These are phyloP conservation scores for Mantis religiosa DNA, from an alignment of 2,888 invertebrate species.

Conservation along the genomic window DNA sequence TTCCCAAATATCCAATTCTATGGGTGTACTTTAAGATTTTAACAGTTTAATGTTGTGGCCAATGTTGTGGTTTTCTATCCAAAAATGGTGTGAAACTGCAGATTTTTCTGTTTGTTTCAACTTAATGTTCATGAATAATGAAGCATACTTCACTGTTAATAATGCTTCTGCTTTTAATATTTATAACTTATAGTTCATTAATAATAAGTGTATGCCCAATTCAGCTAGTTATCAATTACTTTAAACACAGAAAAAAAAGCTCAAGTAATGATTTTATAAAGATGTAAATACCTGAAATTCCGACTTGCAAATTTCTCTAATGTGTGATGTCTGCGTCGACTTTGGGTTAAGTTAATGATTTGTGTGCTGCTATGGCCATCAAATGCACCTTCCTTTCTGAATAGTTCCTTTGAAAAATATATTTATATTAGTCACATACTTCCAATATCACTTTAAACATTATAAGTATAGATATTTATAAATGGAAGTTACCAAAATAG, in stretches of 20 bases:
- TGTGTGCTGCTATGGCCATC: slow-evolving; percentile 17
- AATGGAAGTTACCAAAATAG: slow-evolving; percentile 52
- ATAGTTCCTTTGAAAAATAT: slow-evolving; percentile 37
- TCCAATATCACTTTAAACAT: too few species aligned
- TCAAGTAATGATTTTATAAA: slow-evolving; percentile 34
- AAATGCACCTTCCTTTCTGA: slow-evolving; percentile 40
- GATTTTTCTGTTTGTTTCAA: too few species aligned
- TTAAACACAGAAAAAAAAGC: slow-evolving; percentile 27
- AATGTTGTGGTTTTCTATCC: too few species aligned
- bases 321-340: slow-evolving; percentile 69
- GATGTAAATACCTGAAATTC: slow-evolving; percentile 61
- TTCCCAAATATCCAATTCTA: too few species aligned
- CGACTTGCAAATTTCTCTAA: slow-evolving; percentile 78
- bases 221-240: neutral
- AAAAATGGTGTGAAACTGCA: too few species aligned
- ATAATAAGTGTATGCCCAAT: too few species aligned
- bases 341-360: slow-evolving; percentile 38
- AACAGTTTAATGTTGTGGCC: too few species aligned
- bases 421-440: neutral
- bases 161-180: too few species aligned
- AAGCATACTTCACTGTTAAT: too few species aligned
- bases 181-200: too few species aligned
- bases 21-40: too few species aligned
- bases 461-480: neutral
- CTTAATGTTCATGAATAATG: too few species aligned